Evolutionary conservation across 1,140 invertebrate genomes (phyloP).

Genomic region (Adoxophyes honmai): DNA sequence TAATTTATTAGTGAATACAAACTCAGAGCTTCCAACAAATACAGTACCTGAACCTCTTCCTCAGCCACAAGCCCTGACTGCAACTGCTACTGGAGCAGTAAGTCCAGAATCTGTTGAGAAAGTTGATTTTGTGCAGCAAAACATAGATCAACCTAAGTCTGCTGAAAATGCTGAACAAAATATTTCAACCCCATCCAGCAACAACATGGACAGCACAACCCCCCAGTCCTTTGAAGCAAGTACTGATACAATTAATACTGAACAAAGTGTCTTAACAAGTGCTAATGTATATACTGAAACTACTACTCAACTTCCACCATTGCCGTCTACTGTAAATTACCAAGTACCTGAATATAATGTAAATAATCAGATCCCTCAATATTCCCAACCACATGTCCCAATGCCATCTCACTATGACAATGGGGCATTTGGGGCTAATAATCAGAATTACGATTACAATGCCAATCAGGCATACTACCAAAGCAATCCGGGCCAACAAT

Average conservation of each 20-base stretch:
- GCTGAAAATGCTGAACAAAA: conserved; percentile 31
- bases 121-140: conserved; percentile 24
- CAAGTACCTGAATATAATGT: neutral
- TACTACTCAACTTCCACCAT: conserved; percentile 1
- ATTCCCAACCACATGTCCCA: conserved; percentile 5
- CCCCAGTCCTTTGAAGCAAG: neutral
- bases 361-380: conserved; percentile 1
- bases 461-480: neutral
- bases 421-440: neutral
- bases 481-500: neutral
- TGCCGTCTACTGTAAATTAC: neutral
- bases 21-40: neutral
- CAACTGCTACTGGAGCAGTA: neutral
- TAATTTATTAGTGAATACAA: no score
- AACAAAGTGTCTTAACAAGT: neutral
- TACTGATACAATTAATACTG: neutral
- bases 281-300: neutral
- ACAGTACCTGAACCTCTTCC: conserved; percentile 1
- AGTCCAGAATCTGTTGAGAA: conserved; percentile 26
- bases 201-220: conserved; percentile 19
- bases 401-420: neutral
- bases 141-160: conserved; percentile 19
- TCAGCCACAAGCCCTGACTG: neutral
- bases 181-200: conserved; percentile 20
- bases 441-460: conserved; percentile 5